Percentiles rank a stretch among this genome's conserved stretches.
These are phyloP conservation scores for Caenorhabditis remanei DNA, from an alignment of 1,140 invertebrate genomes.

Conservation along the genomic window DNA sequence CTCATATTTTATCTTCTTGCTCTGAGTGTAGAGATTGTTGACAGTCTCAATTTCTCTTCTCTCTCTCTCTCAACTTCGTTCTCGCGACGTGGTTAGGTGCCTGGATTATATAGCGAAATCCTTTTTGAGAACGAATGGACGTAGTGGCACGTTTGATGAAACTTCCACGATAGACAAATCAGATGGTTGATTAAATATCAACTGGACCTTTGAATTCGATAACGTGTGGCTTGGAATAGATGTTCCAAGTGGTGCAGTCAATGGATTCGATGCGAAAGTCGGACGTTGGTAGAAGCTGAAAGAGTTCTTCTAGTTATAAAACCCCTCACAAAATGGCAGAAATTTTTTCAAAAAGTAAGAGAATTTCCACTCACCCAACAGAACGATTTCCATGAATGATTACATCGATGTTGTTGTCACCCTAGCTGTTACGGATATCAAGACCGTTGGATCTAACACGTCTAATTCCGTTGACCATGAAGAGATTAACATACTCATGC, in stretches of 20 bases:
- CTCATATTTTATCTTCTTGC: conserved; percentile 77
- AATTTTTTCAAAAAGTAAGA: background rate
- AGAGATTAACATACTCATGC: no score
- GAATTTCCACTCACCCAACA: conserved; percentile 14
- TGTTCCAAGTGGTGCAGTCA: conserved; percentile 76
- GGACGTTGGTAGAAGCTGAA: conserved; percentile 62
- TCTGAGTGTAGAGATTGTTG: conserved; percentile 66
- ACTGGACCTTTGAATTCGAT: conserved; percentile 51
- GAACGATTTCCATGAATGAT: conserved; percentile 59
- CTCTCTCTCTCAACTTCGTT: conserved; percentile 72
- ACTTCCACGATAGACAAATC: conserved; percentile 57
- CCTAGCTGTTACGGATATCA: no score
- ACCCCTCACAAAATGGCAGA: background rate
- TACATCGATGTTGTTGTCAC: conserved; percentile 75
- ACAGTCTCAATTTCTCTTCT: conserved; percentile 73
- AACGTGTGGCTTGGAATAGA: conserved; percentile 72
- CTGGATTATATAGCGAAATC: no score
- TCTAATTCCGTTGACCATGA: no score
- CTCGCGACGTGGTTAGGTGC: no score
- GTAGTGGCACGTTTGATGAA: conserved; percentile 58
- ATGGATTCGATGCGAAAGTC: conserved; percentile 76
- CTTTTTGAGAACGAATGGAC: no score
- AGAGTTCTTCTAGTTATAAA: background rate
- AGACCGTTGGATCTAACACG: no score
- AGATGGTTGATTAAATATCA: background rate